Base-by-base conservation (phyloP, 2,888 invertebrate genomes). In the Scaptomyza parva region DNA sequence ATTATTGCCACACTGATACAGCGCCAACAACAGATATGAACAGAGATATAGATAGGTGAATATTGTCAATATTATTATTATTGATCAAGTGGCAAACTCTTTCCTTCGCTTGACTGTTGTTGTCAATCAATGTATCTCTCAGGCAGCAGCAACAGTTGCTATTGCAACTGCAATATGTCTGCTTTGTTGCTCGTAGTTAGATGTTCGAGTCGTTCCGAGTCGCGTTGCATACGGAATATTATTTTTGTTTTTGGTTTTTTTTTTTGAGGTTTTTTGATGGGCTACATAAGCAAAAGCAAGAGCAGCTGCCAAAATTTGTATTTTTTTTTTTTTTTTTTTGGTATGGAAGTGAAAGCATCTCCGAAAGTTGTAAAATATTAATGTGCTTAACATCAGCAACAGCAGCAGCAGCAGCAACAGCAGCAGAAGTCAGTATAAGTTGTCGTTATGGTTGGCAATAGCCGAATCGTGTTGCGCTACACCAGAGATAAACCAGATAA, bases 331-430 rank as follows among this genome's bases (percentile, higher is more conserved):
- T 22, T 28, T 33, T 5, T 70, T 73, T 76, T 70, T 76, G 76
- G 64, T 67, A 73, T 81, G 73, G 79, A 80, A 80, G 79, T 80
- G 79, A 80, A 80, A 80, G 81, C 81, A 81, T 80, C 81, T 83
- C 81, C 73, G 84, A 81, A 81, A 81, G 81, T 81, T 78, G 70
- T 78, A 71, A 84, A 81, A 76, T 70, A 80, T 70, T 69, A 78
- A 78, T 76, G 64, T 70, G 75, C 57, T 58, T 48, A 50, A 44
- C 54, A 61, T 24, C 67, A 67, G 35, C 66, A 55, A n/a, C 63
- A 61, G 11, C 48, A 54, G 9, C 74, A 70, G 5, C 55, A 58
- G 12, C 60, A 60, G 5, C 57, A 67, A 24, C 55, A 40, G 11
- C 48, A 52, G 30, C 45, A 28, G 35, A 33, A 50, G 20, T 35